These are phyloP conservation scores for Zootoca vivipara DNA, from an alignment of 2,113 vertebrate species.

Conservation along the genomic window DNA sequence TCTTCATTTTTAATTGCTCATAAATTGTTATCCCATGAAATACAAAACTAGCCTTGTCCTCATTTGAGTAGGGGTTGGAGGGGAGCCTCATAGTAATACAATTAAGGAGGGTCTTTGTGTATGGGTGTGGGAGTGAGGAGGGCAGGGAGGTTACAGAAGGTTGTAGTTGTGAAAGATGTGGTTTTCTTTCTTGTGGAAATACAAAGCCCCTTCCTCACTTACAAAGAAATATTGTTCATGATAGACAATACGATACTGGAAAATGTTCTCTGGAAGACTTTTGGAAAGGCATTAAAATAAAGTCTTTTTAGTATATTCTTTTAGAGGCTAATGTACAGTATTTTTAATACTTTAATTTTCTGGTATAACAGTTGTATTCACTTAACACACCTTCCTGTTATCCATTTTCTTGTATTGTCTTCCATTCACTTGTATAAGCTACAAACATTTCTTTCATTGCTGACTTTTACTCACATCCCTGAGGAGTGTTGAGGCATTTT, in stretches of 20 bases:
- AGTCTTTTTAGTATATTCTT: no score
- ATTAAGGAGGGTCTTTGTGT: slow-evolving; percentile 85
- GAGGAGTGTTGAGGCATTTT: not conserved
- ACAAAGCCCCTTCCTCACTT: slow-evolving; percentile 74
- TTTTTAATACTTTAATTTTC: slow-evolving; percentile 14
- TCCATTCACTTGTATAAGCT: not conserved
- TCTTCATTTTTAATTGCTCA: slow-evolving; percentile 98
- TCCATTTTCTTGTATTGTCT: not conserved
- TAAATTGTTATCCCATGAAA: slow-evolving; percentile 98
- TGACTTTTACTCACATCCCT: not conserved
- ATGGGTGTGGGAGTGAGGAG: slow-evolving; percentile 77
- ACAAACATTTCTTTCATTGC: not conserved
- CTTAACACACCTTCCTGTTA: not conserved
- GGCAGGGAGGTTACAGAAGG: slow-evolving; percentile 74
- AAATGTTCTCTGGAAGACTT: slow-evolving; percentile 71
- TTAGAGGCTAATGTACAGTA: no score
- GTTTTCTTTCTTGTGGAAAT: slow-evolving; percentile 71
- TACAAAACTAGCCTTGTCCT: slow-evolving; percentile 94
- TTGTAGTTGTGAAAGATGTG: slow-evolving; percentile 72
- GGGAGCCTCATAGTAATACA: slow-evolving; percentile 87
- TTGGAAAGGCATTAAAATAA: slow-evolving; percentile 63
- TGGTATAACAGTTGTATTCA: not conserved
- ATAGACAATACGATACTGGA: slow-evolving; percentile 58
- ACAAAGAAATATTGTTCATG: slow-evolving; percentile 71
- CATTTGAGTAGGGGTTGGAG: slow-evolving; percentile 88